Conservation (phyloP, 2,888 invertebrate genomes). For the Anthrax anthrax region DNA sequence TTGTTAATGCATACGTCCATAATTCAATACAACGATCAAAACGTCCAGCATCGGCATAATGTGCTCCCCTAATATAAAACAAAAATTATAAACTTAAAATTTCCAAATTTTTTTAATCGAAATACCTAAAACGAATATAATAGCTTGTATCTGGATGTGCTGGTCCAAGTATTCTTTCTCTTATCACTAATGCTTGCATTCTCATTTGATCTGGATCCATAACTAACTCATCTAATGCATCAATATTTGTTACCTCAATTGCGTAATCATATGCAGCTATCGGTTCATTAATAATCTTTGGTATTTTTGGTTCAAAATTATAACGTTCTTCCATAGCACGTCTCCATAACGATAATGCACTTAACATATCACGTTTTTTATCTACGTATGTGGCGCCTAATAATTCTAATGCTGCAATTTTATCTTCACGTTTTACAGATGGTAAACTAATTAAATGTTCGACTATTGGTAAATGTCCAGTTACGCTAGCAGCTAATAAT, state of each 20-base stretch:
- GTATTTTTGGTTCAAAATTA: slow-evolving; percentile 45
- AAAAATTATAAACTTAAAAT: not conserved
- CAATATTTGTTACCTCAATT: slow-evolving; percentile 63
- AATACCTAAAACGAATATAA: slow-evolving; percentile 67
- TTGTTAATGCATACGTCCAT: slow-evolving; percentile 94
- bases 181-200: slow-evolving; percentile 85
- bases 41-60: slow-evolving; percentile 90
- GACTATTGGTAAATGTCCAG: slow-evolving; percentile 85
- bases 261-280: slow-evolving; percentile 83
- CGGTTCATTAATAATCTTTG: slow-evolving; percentile 57
- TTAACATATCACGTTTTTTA: slow-evolving; percentile 85
- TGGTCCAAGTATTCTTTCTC: slow-evolving; percentile 81
- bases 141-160: slow-evolving; percentile 95
- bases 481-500: slow-evolving; percentile 79
- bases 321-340: slow-evolving; percentile 76
- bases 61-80: slow-evolving; percentile 50
- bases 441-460: slow-evolving; percentile 73
- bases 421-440: slow-evolving; percentile 59
- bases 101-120: not conserved
- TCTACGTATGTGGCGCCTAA: slow-evolving; percentile 94
- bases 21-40: slow-evolving; percentile 83
- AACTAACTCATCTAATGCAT: slow-evolving; percentile 69
- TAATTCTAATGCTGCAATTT: slow-evolving; percentile 80
- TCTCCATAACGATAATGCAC: slow-evolving; percentile 79
- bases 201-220: slow-evolving; percentile 92